These are phyloP conservation scores for Onychostoma macrolepis DNA, from an alignment of 2,113 vertebrate genomes.

Conservation along the genomic window DNA sequence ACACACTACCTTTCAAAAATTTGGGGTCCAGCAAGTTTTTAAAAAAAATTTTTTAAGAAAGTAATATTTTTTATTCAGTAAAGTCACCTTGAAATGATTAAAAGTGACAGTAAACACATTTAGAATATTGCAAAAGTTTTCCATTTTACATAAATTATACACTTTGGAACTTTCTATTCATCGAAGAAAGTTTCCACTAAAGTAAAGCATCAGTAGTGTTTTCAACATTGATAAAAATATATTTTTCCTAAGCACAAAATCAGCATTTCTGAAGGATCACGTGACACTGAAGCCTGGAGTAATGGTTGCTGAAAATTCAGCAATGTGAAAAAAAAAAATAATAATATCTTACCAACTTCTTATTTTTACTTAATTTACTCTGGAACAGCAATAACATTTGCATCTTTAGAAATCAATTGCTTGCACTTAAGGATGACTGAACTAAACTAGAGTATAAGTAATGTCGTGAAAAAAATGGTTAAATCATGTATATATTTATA, in stretches of 20 bases:
- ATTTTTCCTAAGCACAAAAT: background rate
- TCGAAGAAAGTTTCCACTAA: background rate
- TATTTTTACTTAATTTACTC: background rate
- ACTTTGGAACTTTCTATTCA: background rate
- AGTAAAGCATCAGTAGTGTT: too few relatives aligned
- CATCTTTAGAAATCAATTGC: background rate
- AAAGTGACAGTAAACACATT: background rate
- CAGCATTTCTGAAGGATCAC: background rate
- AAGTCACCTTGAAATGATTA: background rate
- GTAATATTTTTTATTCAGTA: background rate
- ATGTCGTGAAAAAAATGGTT: background rate
- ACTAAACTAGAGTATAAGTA: background rate
- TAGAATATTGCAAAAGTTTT: background rate
- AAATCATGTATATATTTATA: background rate
- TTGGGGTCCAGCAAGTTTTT: background rate
- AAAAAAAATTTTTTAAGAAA: background rate
- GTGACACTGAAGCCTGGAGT: background rate
- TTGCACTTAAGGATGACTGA: background rate
- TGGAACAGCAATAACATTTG: background rate
- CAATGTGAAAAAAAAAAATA: too few relatives aligned
- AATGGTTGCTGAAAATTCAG: too few relatives aligned
- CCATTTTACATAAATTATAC: background rate
- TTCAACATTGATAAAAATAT: too few relatives aligned
- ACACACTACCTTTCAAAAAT: background rate
- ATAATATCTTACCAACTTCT: too few relatives aligned